phyloP scores from a whole-genome alignment of 1,140 invertebrate genomes.

The Drosophila sp. region DNA sequence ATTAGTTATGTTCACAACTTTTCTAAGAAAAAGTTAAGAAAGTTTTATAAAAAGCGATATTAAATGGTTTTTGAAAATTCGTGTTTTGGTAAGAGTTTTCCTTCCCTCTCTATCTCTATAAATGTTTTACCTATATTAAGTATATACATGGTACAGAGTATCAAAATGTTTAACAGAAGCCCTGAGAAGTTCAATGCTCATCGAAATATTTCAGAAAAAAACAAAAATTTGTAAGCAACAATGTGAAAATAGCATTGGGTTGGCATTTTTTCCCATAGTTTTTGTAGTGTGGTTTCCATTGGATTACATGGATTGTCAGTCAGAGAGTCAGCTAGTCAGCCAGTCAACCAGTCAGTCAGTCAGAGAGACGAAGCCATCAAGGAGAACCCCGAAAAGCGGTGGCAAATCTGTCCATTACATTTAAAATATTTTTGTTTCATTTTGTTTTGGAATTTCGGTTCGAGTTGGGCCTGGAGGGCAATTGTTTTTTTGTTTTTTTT shows the following conservation, averaged over 20 bases:
- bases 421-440: not conserved
- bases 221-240: conserved; percentile 1
- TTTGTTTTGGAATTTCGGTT: not conserved
- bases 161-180: not conserved
- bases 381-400: not conserved
- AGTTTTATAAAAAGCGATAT: no score
- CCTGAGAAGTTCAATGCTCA: conserved; percentile 8
- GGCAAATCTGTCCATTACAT: conserved; percentile 6
- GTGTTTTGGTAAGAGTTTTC: no score
- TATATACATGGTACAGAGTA: no score
- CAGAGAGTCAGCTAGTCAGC: no score
- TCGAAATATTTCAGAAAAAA: not conserved
- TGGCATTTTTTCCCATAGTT: conserved; percentile 4
- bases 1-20: no score
- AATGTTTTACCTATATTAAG: no score
- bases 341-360: not conserved
- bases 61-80: no score
- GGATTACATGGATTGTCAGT: not conserved
- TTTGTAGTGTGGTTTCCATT: not conserved
- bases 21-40: no score
- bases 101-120: no score
- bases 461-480: not conserved
- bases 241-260: conserved; percentile 8
- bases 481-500: not conserved
- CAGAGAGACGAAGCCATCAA: not conserved